phyloP scores from a whole-genome alignment of 2,888 invertebrate genomes.

The Saturnia japonica region DNA sequence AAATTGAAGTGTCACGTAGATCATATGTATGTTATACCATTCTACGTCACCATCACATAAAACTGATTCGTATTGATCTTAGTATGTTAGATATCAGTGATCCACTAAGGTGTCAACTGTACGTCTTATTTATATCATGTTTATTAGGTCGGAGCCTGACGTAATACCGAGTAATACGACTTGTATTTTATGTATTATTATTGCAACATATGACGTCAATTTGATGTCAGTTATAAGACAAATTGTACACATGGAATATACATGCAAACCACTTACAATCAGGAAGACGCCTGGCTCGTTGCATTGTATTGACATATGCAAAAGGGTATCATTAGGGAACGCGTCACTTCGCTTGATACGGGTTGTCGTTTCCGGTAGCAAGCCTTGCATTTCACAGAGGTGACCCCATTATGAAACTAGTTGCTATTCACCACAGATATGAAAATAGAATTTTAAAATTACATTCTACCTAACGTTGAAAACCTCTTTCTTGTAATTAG shows the following conservation, averaged over 20 bases:
- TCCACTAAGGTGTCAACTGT: too few species aligned
- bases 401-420: background rate
- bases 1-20: too few species aligned
- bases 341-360: background rate
- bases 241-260: background rate
- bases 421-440: background rate
- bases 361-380: background rate
- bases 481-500: too few species aligned
- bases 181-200: background rate
- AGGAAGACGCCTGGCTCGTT: background rate
- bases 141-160: background rate
- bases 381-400: background rate
- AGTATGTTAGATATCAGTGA: too few species aligned
- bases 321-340: slow-evolving; percentile 6
- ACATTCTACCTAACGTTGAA: background rate
- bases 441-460: background rate
- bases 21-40: too few species aligned
- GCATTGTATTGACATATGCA: slow-evolving; percentile 6
- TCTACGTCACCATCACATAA: too few species aligned
- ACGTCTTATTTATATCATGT: background rate
- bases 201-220: background rate
- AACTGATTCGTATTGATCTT: too few species aligned
- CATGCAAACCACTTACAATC: slow-evolving; percentile 6
- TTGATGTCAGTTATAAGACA: background rate
- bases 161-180: background rate